A percentile compares a stretch with the other conserved stretches of the same genome.
phyloP scores from a whole-genome alignment of 2,797 vertebrate species.

The Semaprochilodus insignis region DNA sequence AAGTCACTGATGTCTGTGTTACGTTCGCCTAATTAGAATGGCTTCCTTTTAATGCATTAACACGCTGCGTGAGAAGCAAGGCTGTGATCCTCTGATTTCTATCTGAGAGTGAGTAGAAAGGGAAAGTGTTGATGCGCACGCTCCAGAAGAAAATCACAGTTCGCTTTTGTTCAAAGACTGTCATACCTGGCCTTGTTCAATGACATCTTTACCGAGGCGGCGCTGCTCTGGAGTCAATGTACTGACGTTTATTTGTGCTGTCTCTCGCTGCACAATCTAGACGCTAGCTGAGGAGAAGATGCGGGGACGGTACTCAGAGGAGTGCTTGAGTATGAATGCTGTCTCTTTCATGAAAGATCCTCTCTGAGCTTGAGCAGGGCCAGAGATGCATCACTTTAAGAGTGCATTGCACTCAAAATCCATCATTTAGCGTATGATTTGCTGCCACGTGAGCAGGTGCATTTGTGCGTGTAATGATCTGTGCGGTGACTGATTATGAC shows the following conservation, averaged over 20 bases:
- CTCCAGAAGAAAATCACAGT: constrained; percentile 3
- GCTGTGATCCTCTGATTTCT: not conserved
- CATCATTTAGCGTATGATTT: constrained; percentile 7
- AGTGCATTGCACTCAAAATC: not conserved
- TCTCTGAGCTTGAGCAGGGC: not conserved
- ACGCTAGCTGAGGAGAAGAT: constrained; percentile 12
- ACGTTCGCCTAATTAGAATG: not conserved
- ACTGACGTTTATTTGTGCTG: constrained; percentile 34
- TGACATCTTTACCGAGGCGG: constrained; percentile 4
- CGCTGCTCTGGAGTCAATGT: not conserved
- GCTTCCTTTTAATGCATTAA: not conserved
- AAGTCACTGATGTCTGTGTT: not conserved
- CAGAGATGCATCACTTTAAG: not conserved
- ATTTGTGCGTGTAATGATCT: not conserved
- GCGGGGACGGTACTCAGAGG: not conserved
- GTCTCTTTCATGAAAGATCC: not conserved
- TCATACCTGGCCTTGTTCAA: constrained; percentile 27
- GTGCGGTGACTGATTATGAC: not conserved
- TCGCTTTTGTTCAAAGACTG: not conserved
- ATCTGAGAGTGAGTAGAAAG: not conserved
- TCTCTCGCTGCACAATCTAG: not conserved
- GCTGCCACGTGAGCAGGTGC: not conserved
- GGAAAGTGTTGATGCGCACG: not conserved
- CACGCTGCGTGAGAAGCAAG: not conserved
- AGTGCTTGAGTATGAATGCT: not conserved